Conservation (phyloP, 2,888 invertebrate genomes). For the Cyclophora punctaria region DNA sequence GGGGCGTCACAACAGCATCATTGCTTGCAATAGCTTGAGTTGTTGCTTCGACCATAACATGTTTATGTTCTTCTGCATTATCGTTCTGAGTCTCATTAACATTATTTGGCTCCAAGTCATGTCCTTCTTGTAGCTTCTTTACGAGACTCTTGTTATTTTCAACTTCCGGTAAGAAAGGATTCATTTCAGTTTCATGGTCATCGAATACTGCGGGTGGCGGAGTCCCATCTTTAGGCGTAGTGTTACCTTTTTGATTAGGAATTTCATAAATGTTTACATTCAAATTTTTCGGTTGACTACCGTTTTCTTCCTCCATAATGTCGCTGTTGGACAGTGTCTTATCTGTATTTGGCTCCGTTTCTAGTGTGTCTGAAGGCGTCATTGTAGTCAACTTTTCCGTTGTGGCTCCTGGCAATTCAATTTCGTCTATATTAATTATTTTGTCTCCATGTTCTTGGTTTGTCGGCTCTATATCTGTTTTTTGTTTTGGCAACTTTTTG, state of each 20-base stretch:
- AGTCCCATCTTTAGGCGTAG: conserved; percentile 36
- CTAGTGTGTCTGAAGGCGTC: conserved; percentile 9
- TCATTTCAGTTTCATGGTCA: conserved; percentile 75
- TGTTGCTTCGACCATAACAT: conserved; percentile 18
- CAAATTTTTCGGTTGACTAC: conserved; percentile 34
- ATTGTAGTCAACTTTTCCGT: not conserved
- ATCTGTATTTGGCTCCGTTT: conserved; percentile 17
- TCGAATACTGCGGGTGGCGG: conserved; percentile 49
- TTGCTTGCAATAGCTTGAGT: conserved; percentile 6
- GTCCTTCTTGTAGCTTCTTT: conserved; percentile 75
- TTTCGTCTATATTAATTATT: conserved; percentile 14
- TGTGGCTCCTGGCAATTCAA: conserved; percentile 8
- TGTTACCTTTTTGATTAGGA: conserved; percentile 42
- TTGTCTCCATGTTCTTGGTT: conserved; percentile 11
- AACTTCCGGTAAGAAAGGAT: conserved; percentile 79
- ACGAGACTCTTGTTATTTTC: conserved; percentile 77
- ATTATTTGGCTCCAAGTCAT: conserved; percentile 58
- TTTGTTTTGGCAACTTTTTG: conserved; percentile 22
- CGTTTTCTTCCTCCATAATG: too few species aligned
- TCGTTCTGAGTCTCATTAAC: conserved; percentile 64
- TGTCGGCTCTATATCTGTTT: conserved; percentile 1
- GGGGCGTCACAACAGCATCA: too few species aligned
- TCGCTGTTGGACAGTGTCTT: too few species aligned
- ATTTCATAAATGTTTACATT: conserved; percentile 66
- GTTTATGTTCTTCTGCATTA: conserved; percentile 45